A percentile compares a stretch with the other conserved stretches of the same genome.
phyloP scores from a whole-genome alignment of 2,113 vertebrate genomes.

The Arenaria interpres region DNA sequence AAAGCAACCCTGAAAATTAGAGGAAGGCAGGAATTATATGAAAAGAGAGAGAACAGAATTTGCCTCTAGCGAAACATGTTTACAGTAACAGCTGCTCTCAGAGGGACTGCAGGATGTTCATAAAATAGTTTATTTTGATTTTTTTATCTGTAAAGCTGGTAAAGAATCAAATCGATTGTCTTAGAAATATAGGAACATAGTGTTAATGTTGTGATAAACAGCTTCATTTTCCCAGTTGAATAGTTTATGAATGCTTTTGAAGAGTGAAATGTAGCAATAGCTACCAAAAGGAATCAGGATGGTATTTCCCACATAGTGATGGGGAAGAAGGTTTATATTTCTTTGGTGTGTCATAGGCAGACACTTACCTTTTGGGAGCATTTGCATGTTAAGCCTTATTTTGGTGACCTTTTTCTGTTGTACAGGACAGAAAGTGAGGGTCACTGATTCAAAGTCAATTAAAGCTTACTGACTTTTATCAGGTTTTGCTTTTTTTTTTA shows the following conservation, averaged over 20 bases:
- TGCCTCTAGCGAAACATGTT: conserved; percentile 54
- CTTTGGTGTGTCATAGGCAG: not conserved
- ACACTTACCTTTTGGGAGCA: not conserved
- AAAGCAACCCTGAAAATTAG: conserved; percentile 51
- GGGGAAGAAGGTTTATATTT: not conserved
- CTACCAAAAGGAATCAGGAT: not conserved
- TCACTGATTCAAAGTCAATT: not conserved
- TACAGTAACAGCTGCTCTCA: conserved; percentile 63
- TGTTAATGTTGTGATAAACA: not conserved
- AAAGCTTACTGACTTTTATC: not conserved
- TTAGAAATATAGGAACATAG: not conserved
- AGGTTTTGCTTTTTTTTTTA: not conserved
- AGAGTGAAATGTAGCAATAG: not conserved
- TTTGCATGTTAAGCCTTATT: not conserved
- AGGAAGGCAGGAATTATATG: conserved; percentile 34
- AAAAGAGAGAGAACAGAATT: conserved; percentile 46
- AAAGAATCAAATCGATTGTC: conserved; percentile 27
- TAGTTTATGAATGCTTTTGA: not conserved
- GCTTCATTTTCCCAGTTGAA: not conserved
- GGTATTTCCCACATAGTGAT: not conserved
- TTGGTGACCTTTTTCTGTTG: not conserved
- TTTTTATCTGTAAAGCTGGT: conserved; percentile 2
- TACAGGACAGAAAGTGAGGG: not conserved
- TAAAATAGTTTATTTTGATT: conserved; percentile 35
- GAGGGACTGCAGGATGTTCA: conserved; percentile 29